These are phyloP conservation scores for Mythimna ferrago DNA, from an alignment of 2,888 invertebrate species.

Conservation along the genomic window DNA sequence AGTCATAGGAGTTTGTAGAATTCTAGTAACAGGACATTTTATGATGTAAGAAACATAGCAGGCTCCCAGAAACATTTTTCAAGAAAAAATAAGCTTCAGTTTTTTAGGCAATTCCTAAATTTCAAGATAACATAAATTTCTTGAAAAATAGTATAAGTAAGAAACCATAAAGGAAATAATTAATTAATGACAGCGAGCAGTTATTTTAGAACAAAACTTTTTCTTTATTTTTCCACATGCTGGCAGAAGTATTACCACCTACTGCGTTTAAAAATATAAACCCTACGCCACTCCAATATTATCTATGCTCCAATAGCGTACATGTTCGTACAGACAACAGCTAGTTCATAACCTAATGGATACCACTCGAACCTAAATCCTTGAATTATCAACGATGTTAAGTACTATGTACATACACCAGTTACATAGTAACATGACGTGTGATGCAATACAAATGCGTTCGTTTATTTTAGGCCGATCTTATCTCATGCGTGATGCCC, in stretches of 20 bases:
- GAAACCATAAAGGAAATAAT: background rate
- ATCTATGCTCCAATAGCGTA: conserved; percentile 23
- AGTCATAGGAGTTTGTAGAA: background rate
- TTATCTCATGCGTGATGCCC: conserved; percentile 45
- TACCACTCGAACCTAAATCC: conserved; percentile 63
- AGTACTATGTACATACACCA: conserved; percentile 58
- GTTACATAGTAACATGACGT: conserved; percentile 63
- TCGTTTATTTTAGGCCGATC: conserved; percentile 61
- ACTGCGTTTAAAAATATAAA: conserved; percentile 43
- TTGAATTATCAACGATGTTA: conserved; percentile 64
- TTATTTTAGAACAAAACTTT: conserved; percentile 12
- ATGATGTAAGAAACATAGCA: background rate
- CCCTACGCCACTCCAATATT: conserved; percentile 20
- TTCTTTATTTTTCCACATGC: conserved; percentile 16
- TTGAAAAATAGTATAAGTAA: background rate
- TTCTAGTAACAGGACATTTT: background rate
- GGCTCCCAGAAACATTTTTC: too few species aligned
- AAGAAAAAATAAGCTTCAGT: too few species aligned
- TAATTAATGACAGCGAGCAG: background rate
- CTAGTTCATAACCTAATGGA: conserved; percentile 52
- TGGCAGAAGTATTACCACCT: conserved; percentile 3
- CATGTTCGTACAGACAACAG: conserved; percentile 37
- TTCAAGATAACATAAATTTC: too few species aligned
- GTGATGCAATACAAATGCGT: conserved; percentile 68
- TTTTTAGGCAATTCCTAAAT: background rate